Conservation (phyloP, 2,888 invertebrate genomes). For the Lepidochrysops patricia region DNA sequence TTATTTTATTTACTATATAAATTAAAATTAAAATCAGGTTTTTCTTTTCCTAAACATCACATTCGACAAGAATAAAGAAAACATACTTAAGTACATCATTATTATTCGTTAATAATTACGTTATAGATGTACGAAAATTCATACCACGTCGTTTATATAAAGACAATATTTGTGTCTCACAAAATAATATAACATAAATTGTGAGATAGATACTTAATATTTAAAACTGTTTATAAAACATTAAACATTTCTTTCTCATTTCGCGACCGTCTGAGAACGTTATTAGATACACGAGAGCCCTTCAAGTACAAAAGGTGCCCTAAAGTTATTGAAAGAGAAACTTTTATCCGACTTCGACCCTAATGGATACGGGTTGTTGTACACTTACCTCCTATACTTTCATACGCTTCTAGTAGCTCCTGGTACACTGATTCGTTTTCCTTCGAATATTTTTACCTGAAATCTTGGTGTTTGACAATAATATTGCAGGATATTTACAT, state of each 20-base stretch:
- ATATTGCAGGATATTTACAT: too few relatives aligned
- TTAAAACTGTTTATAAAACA: background rate
- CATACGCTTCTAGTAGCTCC: background rate
- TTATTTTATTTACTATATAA: too few relatives aligned
- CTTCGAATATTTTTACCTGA: too few relatives aligned
- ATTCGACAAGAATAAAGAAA: too few relatives aligned
- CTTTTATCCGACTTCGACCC: slow-evolving; percentile 8
- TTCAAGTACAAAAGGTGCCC: slow-evolving; percentile 11
- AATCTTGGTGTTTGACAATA: too few relatives aligned
- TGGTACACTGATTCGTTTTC: too few relatives aligned
- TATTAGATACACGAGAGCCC: slow-evolving; percentile 13
- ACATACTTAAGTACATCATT: too few relatives aligned
- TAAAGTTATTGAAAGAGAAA: slow-evolving; percentile 16
- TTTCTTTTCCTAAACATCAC: too few relatives aligned
- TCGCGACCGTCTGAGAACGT: background rate
- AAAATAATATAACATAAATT: too few relatives aligned
- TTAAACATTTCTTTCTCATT: background rate
- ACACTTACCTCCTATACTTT: background rate
- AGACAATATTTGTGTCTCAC: background rate
- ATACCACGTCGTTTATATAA: background rate
- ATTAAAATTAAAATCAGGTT: too few relatives aligned
- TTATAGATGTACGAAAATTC: too few relatives aligned
- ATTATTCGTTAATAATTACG: too few relatives aligned
- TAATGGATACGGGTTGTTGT: slow-evolving; percentile 13
- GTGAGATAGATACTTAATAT: background rate